These are phyloP conservation scores for Mimas tiliae DNA, from an alignment of 2,888 invertebrate species.

Conservation along the genomic window DNA sequence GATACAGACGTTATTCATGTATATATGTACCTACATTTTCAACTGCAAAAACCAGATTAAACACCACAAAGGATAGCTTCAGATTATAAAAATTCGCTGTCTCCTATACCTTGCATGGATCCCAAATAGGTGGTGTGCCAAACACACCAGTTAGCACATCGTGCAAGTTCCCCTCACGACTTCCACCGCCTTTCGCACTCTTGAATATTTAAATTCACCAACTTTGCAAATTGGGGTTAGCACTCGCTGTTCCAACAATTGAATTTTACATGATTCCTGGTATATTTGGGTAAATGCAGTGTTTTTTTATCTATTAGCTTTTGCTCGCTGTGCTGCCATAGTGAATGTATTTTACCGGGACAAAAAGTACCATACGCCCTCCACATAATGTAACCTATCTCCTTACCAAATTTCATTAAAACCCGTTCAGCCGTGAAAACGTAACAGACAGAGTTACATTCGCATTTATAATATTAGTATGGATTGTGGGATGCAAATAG, in stretches of 20 bases:
- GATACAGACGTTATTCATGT: too few species aligned
- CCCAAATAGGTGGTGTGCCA: conserved; percentile 29
- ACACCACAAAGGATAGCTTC: not conserved
- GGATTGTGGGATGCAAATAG: too few species aligned
- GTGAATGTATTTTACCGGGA: too few species aligned
- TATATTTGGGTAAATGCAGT: not conserved
- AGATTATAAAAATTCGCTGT: not conserved
- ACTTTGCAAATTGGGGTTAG: conserved; percentile 54
- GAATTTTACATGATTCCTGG: conserved; percentile 33
- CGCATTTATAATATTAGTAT: too few species aligned
- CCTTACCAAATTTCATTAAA: too few species aligned
- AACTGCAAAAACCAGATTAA: too few species aligned
- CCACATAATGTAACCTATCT: too few species aligned
- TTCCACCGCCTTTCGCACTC: conserved; percentile 48
- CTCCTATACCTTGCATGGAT: not conserved
- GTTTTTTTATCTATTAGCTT: not conserved
- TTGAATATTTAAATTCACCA: conserved; percentile 64
- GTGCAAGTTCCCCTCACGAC: conserved; percentile 39
- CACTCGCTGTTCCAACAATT: conserved; percentile 39
- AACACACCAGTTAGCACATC: conserved; percentile 42
- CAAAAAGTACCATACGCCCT: too few species aligned
- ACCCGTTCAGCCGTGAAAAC: too few species aligned
- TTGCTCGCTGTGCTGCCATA: too few species aligned
- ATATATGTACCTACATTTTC: too few species aligned
- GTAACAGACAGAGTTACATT: too few species aligned